Percentiles rank a stretch among this genome's conserved stretches.
Evolutionary conservation across 2,797 vertebrate genomes (phyloP).

Genomic region (Typhlichthys eigenmanni): DNA sequence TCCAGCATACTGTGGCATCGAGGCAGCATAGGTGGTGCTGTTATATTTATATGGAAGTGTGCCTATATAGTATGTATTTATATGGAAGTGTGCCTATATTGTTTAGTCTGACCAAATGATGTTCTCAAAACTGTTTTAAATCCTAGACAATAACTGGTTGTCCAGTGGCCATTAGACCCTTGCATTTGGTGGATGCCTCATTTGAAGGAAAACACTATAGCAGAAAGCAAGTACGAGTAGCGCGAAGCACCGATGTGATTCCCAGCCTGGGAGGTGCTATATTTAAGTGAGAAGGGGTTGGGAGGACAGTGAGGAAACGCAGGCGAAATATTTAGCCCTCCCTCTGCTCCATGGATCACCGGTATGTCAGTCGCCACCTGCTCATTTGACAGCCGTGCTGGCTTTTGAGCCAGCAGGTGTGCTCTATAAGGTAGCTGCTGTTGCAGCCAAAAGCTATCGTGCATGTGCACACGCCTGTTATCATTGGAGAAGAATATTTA

Average conservation of each 20-base stretch:
- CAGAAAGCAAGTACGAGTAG: not conserved
- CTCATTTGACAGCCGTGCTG: conserved; percentile 62
- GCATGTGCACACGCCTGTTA: conserved; percentile 9
- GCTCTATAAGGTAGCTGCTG: conserved; percentile 41
- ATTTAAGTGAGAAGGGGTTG: conserved; percentile 21
- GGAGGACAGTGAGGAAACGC: conserved; percentile 29
- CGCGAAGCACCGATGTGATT: conserved; percentile 17
- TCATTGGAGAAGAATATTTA: conserved; percentile 23
- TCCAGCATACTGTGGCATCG: not conserved
- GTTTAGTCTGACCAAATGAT: too few relatives aligned
- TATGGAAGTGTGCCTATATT: not conserved
- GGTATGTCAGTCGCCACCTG: conserved; percentile 72
- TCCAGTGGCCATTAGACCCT: not conserved
- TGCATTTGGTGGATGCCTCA: not conserved
- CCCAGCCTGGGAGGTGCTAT: conserved; percentile 31
- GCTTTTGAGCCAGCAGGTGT: conserved; percentile 64
- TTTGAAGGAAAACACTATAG: conserved; percentile 6
- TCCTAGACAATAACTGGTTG: not conserved
- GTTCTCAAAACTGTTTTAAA: conserved; percentile 4
- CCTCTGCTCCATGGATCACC: conserved; percentile 33
- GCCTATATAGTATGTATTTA: not conserved
- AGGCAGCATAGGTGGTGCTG: not conserved
- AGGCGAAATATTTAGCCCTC: conserved; percentile 36
- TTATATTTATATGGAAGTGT: not conserved
- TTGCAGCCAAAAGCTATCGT: conserved; percentile 23